These are phyloP conservation scores for Muntiacus reevesi DNA, from an alignment of 2,113 vertebrate species.

Conservation along the genomic window DNA sequence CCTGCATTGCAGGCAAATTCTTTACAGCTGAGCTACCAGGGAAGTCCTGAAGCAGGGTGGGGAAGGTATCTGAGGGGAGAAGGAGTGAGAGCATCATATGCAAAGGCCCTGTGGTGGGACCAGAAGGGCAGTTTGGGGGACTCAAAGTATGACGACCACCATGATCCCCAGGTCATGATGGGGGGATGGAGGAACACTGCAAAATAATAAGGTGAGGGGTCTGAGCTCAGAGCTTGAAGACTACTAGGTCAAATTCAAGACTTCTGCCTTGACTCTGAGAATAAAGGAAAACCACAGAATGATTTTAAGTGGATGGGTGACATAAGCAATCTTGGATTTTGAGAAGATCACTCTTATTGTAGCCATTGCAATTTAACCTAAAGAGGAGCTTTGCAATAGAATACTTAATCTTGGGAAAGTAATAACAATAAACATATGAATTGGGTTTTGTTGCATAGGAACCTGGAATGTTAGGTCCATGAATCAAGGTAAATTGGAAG, in stretches of 20 bases:
- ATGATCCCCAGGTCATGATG: background rate
- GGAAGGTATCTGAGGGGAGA: background rate
- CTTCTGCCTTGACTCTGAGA: background rate
- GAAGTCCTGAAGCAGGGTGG: background rate
- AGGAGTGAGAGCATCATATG: rapidly evolving
- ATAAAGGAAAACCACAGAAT: background rate
- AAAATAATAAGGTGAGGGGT: background rate
- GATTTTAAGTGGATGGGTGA: background rate
- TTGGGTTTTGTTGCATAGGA: background rate
- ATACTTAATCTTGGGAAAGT: background rate
- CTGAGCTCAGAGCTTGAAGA: background rate
- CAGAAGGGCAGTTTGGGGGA: rapidly evolving
- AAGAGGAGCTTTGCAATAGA: background rate
- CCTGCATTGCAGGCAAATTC: background rate
- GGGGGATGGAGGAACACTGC: background rate
- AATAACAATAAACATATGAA: background rate
- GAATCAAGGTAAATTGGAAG: background rate
- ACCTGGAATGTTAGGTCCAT: background rate
- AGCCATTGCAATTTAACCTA: background rate
- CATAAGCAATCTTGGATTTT: background rate
- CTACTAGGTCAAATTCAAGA: background rate
- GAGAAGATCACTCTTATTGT: background rate
- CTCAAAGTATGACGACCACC: background rate
- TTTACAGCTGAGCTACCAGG: background rate
- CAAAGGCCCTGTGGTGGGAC: background rate